These are phyloP conservation scores for Drosophila simulans DNA, from an alignment of 1,140 invertebrate species.

Conservation along the genomic window DNA sequence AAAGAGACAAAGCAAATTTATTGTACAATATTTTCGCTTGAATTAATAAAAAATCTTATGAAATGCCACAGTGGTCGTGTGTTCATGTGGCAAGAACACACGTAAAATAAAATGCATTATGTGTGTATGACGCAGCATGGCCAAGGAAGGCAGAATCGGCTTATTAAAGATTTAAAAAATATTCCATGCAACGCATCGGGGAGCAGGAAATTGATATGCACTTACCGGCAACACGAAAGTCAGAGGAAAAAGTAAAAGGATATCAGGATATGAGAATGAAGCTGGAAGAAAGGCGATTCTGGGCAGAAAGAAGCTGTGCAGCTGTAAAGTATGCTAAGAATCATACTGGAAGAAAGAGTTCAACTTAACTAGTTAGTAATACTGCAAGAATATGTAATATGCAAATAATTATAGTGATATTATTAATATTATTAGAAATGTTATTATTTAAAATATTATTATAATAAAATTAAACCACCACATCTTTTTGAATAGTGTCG, in stretches of 20 bases:
- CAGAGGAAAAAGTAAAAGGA: conserved; percentile 13
- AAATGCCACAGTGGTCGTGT: conserved; percentile 7
- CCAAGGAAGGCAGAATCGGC: conserved; percentile 25
- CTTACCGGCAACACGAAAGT: conserved; percentile 63
- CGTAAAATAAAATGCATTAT: conserved; percentile 54
- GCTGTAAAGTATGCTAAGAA: conserved; percentile 56
- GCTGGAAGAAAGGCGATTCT: background rate
- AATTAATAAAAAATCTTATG: background rate
- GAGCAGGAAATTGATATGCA: conserved; percentile 77
- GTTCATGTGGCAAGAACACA: background rate
- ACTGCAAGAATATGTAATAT: no score
- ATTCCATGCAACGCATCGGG: conserved; percentile 39
- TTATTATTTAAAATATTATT: no score
- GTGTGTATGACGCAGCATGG: conserved; percentile 16
- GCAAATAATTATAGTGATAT: no score
- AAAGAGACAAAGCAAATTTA: no score
- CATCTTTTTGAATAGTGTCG: background rate
- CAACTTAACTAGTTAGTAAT: no score
- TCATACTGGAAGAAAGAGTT: conserved; percentile 24
- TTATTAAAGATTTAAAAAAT: conserved; percentile 77
- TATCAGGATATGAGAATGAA: background rate
- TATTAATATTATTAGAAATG: no score
- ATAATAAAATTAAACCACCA: no score
- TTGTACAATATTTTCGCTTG: background rate
- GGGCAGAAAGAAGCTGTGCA: background rate